A percentile compares a stretch with the other conserved stretches of the same genome.
These are phyloP conservation scores for Agelas oroides DNA, from an alignment of 37 sponge, comb jelly and placozoan species.

Conservation along the genomic window DNA sequence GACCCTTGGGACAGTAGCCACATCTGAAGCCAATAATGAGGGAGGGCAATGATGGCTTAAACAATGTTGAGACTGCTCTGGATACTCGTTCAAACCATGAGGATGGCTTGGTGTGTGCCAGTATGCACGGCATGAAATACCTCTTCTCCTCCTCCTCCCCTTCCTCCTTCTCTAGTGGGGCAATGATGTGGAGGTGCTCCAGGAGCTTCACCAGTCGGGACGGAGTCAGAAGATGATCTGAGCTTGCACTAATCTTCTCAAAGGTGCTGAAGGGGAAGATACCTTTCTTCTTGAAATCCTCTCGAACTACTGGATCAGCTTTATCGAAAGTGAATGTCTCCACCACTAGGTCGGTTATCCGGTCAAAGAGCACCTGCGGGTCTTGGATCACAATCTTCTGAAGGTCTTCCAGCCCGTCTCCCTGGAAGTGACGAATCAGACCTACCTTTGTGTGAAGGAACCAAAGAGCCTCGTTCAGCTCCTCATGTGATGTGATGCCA, in stretches of 20 bases:
- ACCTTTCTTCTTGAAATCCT: not conserved
- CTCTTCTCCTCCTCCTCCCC: not conserved
- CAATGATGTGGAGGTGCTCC: constrained; percentile 6
- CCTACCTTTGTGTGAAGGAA: not conserved
- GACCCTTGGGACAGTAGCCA: not conserved
- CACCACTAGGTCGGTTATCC: not conserved
- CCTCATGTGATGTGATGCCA: not conserved
- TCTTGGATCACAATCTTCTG: not conserved
- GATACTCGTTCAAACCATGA: not conserved
- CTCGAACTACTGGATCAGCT: not conserved
- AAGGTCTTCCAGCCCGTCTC: not conserved
- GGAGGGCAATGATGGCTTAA: not conserved
- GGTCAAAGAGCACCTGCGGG: not conserved
- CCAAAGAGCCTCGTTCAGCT: not conserved
- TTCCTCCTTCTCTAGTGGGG: not conserved
- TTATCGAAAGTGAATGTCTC: not conserved
- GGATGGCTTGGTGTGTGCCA: not conserved
- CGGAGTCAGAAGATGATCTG: not conserved
- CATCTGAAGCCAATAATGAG: not conserved
- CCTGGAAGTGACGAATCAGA: not conserved
- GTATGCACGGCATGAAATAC: constrained; percentile 24
- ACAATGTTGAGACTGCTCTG: not conserved
- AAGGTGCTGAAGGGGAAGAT: not conserved
- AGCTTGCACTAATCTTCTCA: not conserved
- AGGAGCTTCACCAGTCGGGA: not conserved